These are phyloP conservation scores for Masticophis lateralis DNA, from an alignment of 2,797 vertebrate genomes.

Conservation along the genomic window DNA sequence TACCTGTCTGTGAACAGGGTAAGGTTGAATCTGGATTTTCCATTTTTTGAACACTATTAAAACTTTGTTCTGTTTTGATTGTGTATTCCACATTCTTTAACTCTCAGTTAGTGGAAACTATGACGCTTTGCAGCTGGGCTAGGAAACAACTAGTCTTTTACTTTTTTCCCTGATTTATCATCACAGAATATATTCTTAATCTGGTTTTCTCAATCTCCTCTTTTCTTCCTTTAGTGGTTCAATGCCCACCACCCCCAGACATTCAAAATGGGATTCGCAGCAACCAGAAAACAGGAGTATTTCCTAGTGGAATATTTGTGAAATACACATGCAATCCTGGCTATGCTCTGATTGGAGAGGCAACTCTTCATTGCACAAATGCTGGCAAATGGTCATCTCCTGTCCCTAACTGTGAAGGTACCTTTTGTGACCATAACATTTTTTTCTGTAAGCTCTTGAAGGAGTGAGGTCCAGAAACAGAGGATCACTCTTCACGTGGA, in stretches of 20 bases:
- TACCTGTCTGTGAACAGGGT: background rate
- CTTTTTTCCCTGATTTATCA: background rate
- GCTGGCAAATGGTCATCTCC: slow-evolving; percentile 62
- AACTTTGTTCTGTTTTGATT: background rate
- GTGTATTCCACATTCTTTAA: background rate
- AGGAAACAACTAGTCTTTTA: background rate
- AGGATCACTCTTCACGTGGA: background rate
- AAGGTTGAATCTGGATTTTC: background rate
- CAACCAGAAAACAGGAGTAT: background rate
- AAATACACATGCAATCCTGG: slow-evolving; percentile 66
- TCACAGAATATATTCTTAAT: background rate
- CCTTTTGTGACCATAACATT: background rate
- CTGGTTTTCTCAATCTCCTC: background rate
- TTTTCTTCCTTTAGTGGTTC: background rate
- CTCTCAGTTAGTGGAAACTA: background rate
- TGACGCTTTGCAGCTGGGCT: background rate
- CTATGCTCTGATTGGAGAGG: slow-evolving; percentile 58
- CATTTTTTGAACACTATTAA: background rate
- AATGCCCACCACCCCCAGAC: background rate
- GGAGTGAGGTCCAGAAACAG: background rate
- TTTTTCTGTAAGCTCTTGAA: background rate
- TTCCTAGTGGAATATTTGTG: slow-evolving; percentile 40
- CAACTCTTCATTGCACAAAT: slow-evolving; percentile 44
- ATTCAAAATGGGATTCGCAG: background rate
- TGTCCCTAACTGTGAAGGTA: slow-evolving; percentile 58